Percentiles rank a stretch among this genome's conserved stretches.
Evolutionary conservation across 2,888 invertebrate genomes (phyloP).

Genomic region (Pelosia muscerda): DNA sequence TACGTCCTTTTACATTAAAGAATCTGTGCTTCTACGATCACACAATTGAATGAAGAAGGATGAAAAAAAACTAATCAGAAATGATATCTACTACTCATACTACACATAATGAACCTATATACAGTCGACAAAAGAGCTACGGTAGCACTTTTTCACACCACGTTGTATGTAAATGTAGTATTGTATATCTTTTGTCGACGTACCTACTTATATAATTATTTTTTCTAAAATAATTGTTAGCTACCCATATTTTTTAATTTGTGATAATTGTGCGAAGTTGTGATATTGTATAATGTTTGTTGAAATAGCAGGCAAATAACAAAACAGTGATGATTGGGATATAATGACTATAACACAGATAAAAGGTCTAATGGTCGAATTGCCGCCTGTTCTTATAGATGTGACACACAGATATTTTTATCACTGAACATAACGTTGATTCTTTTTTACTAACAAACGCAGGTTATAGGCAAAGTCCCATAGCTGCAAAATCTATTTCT

Average conservation of each 20-base stretch:
- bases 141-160: too few relatives aligned
- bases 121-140: too few relatives aligned
- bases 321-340: conserved; percentile 56
- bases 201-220: neutral
- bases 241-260: neutral
- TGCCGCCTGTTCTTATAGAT: conserved; percentile 6
- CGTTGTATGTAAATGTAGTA: too few relatives aligned
- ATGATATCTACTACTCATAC: too few relatives aligned
- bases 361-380: conserved; percentile 52
- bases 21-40: too few relatives aligned
- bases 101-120: too few relatives aligned
- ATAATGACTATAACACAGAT: conserved; percentile 55
- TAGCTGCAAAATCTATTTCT: too few relatives aligned
- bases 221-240: neutral
- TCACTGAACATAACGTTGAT: neutral
- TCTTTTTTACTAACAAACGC: neutral
- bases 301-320: conserved; percentile 34
- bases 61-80: too few relatives aligned
- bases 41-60: too few relatives aligned
- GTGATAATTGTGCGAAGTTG: neutral
- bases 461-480: too few relatives aligned
- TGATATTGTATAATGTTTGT: conserved; percentile 13
- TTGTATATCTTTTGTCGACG: too few relatives aligned
- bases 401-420: conserved; percentile 37
- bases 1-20: too few relatives aligned